Percentiles rank a stretch among this genome's conserved stretches.
These are phyloP conservation scores for Ectemnius cavifrons DNA, from an alignment of 2,888 invertebrate species.

Conservation along the genomic window DNA sequence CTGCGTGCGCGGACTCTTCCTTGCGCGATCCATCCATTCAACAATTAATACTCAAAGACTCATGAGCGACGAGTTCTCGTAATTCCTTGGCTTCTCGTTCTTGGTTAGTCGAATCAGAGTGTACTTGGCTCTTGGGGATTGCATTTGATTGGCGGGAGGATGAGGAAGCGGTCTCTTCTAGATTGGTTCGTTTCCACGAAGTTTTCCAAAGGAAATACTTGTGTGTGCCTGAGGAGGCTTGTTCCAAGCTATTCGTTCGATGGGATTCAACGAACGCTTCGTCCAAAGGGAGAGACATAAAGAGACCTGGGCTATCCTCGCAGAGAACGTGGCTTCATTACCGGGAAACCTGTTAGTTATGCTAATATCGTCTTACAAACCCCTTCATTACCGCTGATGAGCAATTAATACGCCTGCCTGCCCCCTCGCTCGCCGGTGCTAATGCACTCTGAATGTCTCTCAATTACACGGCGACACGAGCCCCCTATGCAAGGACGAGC, in stretches of 20 bases:
- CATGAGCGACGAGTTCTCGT: no score
- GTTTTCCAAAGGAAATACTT: not conserved
- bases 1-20: not conserved
- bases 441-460: conserved; percentile 73
- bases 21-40: not conserved
- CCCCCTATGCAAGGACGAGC: conserved; percentile 43
- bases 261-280: conserved; percentile 74
- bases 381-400: conserved; percentile 75
- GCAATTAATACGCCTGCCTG: conserved; percentile 75
- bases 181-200: not conserved
- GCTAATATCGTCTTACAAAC: conserved; percentile 77
- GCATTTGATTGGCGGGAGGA: not conserved
- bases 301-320: conserved; percentile 53
- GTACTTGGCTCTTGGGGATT: no score
- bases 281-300: conserved; percentile 44
- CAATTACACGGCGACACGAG: conserved; percentile 72
- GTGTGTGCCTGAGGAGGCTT: conserved; percentile 5
- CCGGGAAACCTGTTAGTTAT: conserved; percentile 76
- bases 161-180: not conserved
- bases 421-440: conserved; percentile 62
- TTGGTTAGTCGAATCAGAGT: no score
- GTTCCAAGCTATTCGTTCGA: conserved; percentile 54
- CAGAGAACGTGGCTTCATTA: conserved; percentile 71
- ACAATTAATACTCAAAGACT: not conserved
- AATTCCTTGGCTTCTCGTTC: no score